Conservation (phyloP, 2,797 vertebrate species). For the Semaprochilodus insignis region DNA sequence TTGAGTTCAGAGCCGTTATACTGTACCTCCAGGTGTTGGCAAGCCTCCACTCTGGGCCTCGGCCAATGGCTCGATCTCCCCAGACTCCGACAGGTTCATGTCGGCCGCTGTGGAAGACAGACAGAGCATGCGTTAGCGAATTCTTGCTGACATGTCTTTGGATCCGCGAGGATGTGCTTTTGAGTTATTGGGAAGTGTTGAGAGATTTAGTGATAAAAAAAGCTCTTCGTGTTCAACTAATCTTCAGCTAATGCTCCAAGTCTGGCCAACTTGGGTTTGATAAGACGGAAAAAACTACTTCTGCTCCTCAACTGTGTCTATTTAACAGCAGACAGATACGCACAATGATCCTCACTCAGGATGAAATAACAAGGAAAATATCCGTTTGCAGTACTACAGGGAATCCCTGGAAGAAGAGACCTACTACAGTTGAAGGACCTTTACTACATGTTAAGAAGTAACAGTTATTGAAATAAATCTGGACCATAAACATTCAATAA, state of each 20-base stretch:
- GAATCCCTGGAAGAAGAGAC: not conserved
- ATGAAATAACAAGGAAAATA: constrained; percentile 20
- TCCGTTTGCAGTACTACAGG: constrained; percentile 6
- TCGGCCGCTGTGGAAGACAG: constrained; percentile 70
- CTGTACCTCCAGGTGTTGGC: constrained; percentile 82
- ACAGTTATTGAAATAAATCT: constrained; percentile 16
- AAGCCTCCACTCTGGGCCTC: constrained; percentile 78
- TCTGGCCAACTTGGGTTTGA: not conserved
- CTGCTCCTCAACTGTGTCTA: not conserved
- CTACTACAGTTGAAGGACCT: not conserved
- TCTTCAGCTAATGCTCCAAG: constrained; percentile 23
- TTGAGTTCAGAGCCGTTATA: not conserved
- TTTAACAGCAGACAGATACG: constrained; percentile 32
- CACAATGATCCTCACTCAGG: constrained; percentile 3
- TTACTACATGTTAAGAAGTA: constrained; percentile 1
- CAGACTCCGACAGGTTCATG: constrained; percentile 73
- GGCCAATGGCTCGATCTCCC: constrained; percentile 75
- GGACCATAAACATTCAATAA: constrained; percentile 8
- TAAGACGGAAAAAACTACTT: constrained; percentile 9
- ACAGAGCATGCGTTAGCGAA: constrained; percentile 28
- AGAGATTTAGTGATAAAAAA: constrained; percentile 29
- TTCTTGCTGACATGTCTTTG: constrained; percentile 22
- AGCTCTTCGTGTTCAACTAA: not conserved
- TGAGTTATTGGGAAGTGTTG: constrained; percentile 31
- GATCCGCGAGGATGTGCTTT: constrained; percentile 1